These are phyloP conservation scores for Drosophila borborema DNA, from an alignment of 2,888 invertebrate genomes.

Conservation along the genomic window DNA sequence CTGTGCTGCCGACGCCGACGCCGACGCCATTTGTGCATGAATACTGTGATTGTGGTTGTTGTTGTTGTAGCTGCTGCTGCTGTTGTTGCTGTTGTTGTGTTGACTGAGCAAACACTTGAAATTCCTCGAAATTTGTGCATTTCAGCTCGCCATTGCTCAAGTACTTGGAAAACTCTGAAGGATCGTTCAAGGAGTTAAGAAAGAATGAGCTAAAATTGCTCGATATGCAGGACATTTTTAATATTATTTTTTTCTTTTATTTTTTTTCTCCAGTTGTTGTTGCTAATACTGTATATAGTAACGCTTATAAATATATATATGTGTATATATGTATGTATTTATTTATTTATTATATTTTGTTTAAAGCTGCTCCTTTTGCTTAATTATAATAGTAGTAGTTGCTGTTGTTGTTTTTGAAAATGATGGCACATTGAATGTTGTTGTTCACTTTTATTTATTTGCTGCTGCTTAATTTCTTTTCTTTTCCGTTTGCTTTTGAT, in stretches of 20 bases:
- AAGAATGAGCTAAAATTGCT: constrained; percentile 85
- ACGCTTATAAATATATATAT: constrained; percentile 41
- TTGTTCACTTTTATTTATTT: constrained; percentile 41
- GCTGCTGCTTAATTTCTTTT: constrained; percentile 44
- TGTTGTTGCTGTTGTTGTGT: constrained; percentile 47
- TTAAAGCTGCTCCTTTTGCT: constrained; percentile 70
- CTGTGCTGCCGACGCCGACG: constrained; percentile 32
- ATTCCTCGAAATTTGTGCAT: constrained; percentile 84
- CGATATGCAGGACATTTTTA: constrained; percentile 85
- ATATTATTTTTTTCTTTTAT: constrained; percentile 14
- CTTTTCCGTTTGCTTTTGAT: constrained; percentile 48
- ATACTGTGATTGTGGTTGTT: constrained; percentile 69
- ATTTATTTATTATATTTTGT: constrained; percentile 38
- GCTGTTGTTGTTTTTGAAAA: constrained; percentile 40
- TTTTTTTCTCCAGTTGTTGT: constrained; percentile 34
- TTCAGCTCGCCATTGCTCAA: constrained; percentile 85
- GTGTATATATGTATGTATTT: constrained; percentile 21
- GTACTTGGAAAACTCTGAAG: constrained; percentile 85
- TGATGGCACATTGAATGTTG: constrained; percentile 67
- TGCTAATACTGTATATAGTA: constrained; percentile 69
- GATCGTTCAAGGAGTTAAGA: constrained; percentile 84
- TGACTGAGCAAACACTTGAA: constrained; percentile 81
- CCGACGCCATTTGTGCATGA: constrained; percentile 69
- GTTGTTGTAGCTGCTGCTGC: constrained; percentile 46
- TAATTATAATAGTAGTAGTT: constrained; percentile 37